Evolutionary conservation across 2,888 invertebrate genomes (phyloP).

Genomic region (Eristalis pertinax): DNA sequence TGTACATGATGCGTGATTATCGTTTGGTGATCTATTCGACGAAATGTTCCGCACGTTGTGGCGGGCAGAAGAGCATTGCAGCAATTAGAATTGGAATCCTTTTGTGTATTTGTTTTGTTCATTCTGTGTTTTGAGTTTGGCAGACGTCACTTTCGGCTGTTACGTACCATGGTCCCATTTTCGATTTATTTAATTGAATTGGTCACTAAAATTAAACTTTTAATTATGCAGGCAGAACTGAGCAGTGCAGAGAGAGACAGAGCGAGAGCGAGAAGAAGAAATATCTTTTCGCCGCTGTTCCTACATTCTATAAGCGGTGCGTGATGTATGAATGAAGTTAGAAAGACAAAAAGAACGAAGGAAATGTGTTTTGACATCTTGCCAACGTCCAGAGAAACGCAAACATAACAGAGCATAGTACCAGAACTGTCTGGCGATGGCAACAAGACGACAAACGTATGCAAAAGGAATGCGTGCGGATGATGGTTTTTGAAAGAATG

Average conservation of each 20-base stretch:
- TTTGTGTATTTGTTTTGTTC: conserved; percentile 25
- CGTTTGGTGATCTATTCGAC: conserved; percentile 32
- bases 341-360: conserved; percentile 8
- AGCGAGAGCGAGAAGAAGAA: conserved; percentile 19
- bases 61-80: background rate
- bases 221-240: conserved; percentile 39
- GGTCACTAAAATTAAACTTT: conserved; percentile 66
- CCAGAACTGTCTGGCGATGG: background rate
- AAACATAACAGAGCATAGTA: conserved; percentile 14
- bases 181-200: conserved; percentile 66
- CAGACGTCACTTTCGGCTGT: conserved; percentile 55
- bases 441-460: background rate
- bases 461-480: background rate
- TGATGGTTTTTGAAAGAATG: background rate
- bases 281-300: conserved; percentile 29
- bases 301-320: conserved; percentile 15
- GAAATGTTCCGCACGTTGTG: conserved; percentile 36
- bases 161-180: conserved; percentile 62
- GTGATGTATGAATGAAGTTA: conserved; percentile 69
- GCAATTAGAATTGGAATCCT: conserved; percentile 64
- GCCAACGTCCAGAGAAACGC: conserved; percentile 49
- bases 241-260: background rate
- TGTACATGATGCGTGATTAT: conserved; percentile 60
- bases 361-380: conserved; percentile 48
- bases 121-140: conserved; percentile 11